phyloP scores from a whole-genome alignment of 1,140 invertebrate genomes.

The Lineus longissimus region DNA sequence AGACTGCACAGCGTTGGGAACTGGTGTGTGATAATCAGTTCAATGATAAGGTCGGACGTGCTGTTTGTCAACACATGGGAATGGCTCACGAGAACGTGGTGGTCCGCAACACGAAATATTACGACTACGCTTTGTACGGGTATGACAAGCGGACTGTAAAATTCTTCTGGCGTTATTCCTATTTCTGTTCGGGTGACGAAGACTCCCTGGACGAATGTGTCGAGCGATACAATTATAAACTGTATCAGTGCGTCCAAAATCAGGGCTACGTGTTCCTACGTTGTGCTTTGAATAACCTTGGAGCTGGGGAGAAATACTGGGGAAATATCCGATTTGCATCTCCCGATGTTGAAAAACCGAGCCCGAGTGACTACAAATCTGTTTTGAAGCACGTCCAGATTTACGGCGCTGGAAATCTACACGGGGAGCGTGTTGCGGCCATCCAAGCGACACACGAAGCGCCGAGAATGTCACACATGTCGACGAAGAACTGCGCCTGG shows the following conservation, averaged over 20 bases:
- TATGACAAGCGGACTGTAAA: conserved; percentile 51
- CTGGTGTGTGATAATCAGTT: conserved; percentile 94
- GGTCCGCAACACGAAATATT: conserved; percentile 47
- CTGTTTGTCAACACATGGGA: conserved; percentile 91
- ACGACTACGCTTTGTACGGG: conserved; percentile 49
- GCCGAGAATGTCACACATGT: conserved; percentile 76
- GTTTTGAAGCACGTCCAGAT: conserved; percentile 80
- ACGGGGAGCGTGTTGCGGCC: conserved; percentile 86
- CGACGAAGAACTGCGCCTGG: conserved; percentile 77
- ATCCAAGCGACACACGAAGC: conserved; percentile 80
- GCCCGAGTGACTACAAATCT: conserved; percentile 58
- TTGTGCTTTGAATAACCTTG: conserved; percentile 76
- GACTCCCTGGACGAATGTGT: conserved; percentile 78
- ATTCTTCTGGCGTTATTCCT: conserved; percentile 87
- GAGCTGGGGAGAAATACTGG: conserved; percentile 78
- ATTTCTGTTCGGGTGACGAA: conserved; percentile 80
- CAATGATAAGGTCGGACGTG: conserved; percentile 57
- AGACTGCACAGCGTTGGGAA: conserved; percentile 91
- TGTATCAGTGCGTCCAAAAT: conserved; percentile 41
- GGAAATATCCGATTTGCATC: conserved; percentile 91
- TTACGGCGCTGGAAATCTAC: conserved; percentile 86
- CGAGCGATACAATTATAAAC: conserved; percentile 61
- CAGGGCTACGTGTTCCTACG: conserved; percentile 93
- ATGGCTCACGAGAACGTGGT: conserved; percentile 79
- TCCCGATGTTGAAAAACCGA: conserved; percentile 73